These are phyloP conservation scores for Platerodrilus igneus DNA, from an alignment of 2,888 invertebrate genomes.

Conservation along the genomic window DNA sequence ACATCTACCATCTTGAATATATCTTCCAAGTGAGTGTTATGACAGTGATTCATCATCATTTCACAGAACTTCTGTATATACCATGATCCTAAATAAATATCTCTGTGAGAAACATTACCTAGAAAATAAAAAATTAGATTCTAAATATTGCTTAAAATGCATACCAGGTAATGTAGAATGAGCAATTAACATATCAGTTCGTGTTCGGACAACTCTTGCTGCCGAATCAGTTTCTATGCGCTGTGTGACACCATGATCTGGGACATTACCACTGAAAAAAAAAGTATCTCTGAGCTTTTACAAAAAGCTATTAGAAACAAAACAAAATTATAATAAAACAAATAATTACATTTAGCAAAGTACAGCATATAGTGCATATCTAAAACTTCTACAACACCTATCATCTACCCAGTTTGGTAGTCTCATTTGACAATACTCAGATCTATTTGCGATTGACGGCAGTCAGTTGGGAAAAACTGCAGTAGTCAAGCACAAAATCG, in stretches of 20 bases:
- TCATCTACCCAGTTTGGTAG: too few species aligned
- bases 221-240: conserved; percentile 26
- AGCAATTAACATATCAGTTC: conserved; percentile 58
- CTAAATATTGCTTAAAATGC: conserved; percentile 7
- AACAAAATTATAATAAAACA: not conserved
- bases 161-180: conserved; percentile 57
- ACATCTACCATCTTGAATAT: conserved; percentile 59
- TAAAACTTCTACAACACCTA: too few species aligned
- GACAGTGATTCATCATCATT: conserved; percentile 60
- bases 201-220: conserved; percentile 33
- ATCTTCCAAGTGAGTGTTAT: conserved; percentile 58
- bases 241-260: conserved; percentile 31
- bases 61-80: conserved; percentile 64
- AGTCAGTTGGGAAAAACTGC: too few species aligned
- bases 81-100: conserved; percentile 60
- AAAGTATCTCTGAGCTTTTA: too few species aligned
- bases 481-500: too few species aligned
- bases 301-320: too few species aligned
- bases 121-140: conserved; percentile 23
- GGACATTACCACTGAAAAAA: conserved; percentile 38
- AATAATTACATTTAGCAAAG: not conserved
- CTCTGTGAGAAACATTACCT: conserved; percentile 59
- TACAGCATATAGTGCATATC: too few species aligned
- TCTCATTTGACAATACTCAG: too few species aligned
- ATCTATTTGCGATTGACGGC: too few species aligned